These are phyloP conservation scores for Choloepus didactylus DNA, from an alignment of 2,797 vertebrate species.

Conservation along the genomic window DNA sequence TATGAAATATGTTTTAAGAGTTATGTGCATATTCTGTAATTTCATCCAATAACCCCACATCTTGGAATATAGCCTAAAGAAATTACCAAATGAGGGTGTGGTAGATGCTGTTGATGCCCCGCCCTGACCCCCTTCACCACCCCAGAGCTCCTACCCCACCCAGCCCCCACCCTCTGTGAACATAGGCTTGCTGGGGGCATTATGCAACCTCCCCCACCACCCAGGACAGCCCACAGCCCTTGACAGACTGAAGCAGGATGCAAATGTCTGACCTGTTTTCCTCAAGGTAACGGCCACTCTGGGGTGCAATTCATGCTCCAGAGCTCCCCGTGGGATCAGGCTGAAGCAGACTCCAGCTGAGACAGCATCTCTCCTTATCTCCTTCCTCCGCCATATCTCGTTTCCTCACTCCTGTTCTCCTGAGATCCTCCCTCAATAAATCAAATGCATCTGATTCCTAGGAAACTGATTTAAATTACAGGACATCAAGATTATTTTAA, in stretches of 20 bases:
- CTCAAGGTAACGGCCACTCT: not conserved
- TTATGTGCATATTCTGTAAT: not conserved
- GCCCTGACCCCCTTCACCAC: not conserved
- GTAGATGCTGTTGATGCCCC: not conserved
- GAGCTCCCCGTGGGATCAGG: not conserved
- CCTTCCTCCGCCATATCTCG: rapidly evolving
- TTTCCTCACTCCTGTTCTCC: not conserved
- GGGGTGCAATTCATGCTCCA: not conserved
- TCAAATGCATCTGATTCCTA: not conserved
- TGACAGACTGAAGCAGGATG: not conserved
- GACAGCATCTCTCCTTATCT: not conserved
- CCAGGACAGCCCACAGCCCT: not conserved
- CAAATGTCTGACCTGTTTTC: not conserved
- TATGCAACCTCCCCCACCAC: not conserved
- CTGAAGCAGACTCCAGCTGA: not conserved
- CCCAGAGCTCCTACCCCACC: not conserved
- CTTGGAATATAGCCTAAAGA: not conserved
- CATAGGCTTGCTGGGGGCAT: not conserved
- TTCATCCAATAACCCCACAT: not conserved
- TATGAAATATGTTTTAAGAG: not conserved
- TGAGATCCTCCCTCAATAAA: not conserved
- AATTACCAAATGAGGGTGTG: not conserved
- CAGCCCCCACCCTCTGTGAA: not conserved
- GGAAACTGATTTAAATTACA: not conserved
- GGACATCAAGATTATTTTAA: not conserved